Conservation (phyloP, 2,113 vertebrate species). For the Syrrhaptes paradoxus region DNA sequence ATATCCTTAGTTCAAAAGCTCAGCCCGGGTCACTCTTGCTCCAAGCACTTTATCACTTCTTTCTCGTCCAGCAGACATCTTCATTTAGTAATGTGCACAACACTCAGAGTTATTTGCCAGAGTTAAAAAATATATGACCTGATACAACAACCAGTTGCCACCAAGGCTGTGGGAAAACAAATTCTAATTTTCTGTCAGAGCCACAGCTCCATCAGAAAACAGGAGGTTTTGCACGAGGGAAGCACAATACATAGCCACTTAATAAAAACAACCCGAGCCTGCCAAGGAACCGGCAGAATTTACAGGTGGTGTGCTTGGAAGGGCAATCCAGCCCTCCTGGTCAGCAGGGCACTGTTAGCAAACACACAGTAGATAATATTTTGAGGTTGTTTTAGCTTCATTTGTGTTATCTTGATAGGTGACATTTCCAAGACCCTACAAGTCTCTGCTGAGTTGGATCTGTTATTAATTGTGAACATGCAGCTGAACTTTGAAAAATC, state of each 20-base stretch:
- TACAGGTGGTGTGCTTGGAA: background rate
- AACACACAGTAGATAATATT: conserved; percentile 20
- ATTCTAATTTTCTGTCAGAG: background rate
- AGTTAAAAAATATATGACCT: background rate
- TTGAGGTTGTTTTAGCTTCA: background rate
- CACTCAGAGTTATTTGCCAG: conserved; percentile 14
- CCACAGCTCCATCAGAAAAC: background rate
- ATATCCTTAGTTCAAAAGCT: background rate
- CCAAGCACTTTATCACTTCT: background rate
- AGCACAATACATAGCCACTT: background rate
- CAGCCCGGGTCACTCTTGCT: background rate
- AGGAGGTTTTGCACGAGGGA: background rate
- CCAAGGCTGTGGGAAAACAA: background rate
- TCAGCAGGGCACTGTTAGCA: background rate
- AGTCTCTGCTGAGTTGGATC: background rate
- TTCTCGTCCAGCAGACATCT: background rate
- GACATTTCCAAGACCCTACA: background rate
- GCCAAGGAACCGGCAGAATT: background rate
- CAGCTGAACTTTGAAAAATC: conserved; percentile 4
- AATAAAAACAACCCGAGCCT: background rate
- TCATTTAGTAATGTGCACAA: background rate
- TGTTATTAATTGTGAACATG: background rate
- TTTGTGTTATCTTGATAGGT: background rate
- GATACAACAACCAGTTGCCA: background rate
- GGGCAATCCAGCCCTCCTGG: background rate